Conservation (phyloP, 2,888 invertebrate species). For the Xestia c-nigrum region DNA sequence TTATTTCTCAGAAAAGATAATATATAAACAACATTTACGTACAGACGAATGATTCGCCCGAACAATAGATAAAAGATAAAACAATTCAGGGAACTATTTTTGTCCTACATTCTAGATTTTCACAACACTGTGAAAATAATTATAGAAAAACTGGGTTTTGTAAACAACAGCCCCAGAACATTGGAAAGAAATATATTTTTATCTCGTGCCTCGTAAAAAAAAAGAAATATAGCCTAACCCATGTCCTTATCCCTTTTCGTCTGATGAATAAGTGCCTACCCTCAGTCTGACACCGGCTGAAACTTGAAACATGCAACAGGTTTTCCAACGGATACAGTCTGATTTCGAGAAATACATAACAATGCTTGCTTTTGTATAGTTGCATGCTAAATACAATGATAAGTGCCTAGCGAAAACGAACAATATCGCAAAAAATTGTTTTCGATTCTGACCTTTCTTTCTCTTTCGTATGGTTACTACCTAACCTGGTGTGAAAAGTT, state of each 20-base stretch:
- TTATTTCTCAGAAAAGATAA: slow-evolving; percentile 3
- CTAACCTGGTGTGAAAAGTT: no score
- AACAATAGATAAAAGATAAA: slow-evolving; percentile 14
- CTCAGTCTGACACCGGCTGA: slow-evolving; percentile 11
- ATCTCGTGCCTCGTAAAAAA: background rate
- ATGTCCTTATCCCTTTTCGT: background rate
- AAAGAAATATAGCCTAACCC: background rate
- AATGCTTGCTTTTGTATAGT: background rate
- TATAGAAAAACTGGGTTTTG: slow-evolving; percentile 54
- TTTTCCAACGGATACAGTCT: slow-evolving; percentile 18
- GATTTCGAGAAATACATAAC: background rate
- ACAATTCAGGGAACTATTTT: background rate
- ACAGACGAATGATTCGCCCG: background rate
- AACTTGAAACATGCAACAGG: background rate
- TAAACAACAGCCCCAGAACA: slow-evolving; percentile 41
- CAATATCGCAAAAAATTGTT: background rate
- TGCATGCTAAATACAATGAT: background rate
- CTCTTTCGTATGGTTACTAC: background rate
- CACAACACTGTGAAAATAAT: slow-evolving; percentile 2
- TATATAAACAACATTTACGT: background rate
- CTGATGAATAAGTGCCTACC: background rate
- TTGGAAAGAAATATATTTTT: background rate
- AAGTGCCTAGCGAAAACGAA: no score
- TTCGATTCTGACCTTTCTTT: background rate
- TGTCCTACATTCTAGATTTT: slow-evolving; percentile 11